Evolutionary conservation across 2,888 invertebrate species (phyloP).

Genomic region (Prenolepis imparis): DNA sequence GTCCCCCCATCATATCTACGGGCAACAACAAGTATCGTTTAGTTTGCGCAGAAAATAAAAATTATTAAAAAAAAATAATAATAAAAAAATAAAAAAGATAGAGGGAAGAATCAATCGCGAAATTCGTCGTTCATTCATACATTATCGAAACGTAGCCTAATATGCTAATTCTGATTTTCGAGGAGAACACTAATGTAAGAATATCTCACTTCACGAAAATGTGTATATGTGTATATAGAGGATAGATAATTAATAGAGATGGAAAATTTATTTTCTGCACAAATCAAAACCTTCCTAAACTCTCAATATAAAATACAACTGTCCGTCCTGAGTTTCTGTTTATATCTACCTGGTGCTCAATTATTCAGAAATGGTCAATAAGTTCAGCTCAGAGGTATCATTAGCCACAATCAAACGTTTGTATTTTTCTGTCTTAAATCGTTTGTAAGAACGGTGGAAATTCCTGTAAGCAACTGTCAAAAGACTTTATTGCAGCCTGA

Average conservation of each 20-base stretch:
- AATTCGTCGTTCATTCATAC: background rate
- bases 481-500: slow-evolving; percentile 41
- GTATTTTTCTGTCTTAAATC: slow-evolving; percentile 18
- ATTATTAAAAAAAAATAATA: slow-evolving; percentile 38
- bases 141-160: background rate
- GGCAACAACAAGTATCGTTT: slow-evolving; percentile 86
- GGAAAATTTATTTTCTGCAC: slow-evolving; percentile 84
- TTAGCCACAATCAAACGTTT: slow-evolving; percentile 30
- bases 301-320: slow-evolving; percentile 75
- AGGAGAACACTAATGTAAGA: background rate
- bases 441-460: background rate
- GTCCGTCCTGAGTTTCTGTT: slow-evolving; percentile 43
- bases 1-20: slow-evolving; percentile 89
- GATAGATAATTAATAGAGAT: background rate
- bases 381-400: slow-evolving; percentile 31
- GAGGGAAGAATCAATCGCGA: slow-evolving; percentile 3
- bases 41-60: slow-evolving; percentile 86
- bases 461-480: slow-evolving; percentile 33
- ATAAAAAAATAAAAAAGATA: slow-evolving; percentile 5
- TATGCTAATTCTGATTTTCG: slow-evolving; percentile 20
- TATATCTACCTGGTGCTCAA: slow-evolving; percentile 44
- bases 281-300: slow-evolving; percentile 84
- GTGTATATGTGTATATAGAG: background rate
- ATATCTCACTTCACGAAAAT: background rate
- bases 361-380: slow-evolving; percentile 23